These are phyloP conservation scores for Tortricodes alternella DNA, from an alignment of 2,888 invertebrate species.

Conservation along the genomic window DNA sequence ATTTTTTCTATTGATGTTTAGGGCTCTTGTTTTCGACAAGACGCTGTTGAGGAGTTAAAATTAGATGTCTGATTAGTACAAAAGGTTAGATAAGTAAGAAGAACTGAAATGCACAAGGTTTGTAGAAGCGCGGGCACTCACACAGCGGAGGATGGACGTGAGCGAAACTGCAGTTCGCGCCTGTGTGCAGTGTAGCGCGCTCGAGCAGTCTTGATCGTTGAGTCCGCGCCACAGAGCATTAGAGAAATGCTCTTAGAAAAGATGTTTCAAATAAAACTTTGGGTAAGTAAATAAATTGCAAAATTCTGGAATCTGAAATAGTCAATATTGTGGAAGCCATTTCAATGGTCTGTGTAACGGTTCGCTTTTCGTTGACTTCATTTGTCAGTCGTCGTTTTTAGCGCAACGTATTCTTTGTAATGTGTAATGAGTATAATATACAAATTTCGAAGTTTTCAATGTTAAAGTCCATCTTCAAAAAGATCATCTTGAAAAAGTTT, in stretches of 20 bases:
- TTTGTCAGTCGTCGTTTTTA: too few species aligned
- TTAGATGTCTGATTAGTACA: slow-evolving; percentile 55
- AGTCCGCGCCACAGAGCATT: slow-evolving; percentile 7
- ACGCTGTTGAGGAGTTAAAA: slow-evolving; percentile 39
- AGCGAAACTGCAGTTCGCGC: slow-evolving; percentile 64
- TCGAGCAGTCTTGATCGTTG: slow-evolving; percentile 47
- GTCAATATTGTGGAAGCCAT: too few species aligned
- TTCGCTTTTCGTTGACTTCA: too few species aligned
- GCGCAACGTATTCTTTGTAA: too few species aligned
- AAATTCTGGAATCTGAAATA: neutral
- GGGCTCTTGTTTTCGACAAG: slow-evolving; percentile 27
- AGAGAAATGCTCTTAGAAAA: neutral
- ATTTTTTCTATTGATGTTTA: slow-evolving; percentile 35
- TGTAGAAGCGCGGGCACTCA: slow-evolving; percentile 69
- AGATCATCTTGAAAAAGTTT: too few species aligned
- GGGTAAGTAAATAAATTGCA: neutral
- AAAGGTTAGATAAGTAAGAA: slow-evolving; percentile 66
- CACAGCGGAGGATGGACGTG: slow-evolving; percentile 51
- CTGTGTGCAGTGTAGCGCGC: slow-evolving; percentile 61
- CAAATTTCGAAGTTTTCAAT: too few species aligned
- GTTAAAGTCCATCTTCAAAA: too few species aligned
- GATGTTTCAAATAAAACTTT: neutral
- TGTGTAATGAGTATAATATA: too few species aligned
- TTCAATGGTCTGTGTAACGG: too few species aligned
- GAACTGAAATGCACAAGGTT: slow-evolving; percentile 73